Evolutionary conservation across 2,113 vertebrate species (phyloP), one percentile per base, ranked within the genome.

Genomic region (Rhinichthys klamathensis): DNA sequence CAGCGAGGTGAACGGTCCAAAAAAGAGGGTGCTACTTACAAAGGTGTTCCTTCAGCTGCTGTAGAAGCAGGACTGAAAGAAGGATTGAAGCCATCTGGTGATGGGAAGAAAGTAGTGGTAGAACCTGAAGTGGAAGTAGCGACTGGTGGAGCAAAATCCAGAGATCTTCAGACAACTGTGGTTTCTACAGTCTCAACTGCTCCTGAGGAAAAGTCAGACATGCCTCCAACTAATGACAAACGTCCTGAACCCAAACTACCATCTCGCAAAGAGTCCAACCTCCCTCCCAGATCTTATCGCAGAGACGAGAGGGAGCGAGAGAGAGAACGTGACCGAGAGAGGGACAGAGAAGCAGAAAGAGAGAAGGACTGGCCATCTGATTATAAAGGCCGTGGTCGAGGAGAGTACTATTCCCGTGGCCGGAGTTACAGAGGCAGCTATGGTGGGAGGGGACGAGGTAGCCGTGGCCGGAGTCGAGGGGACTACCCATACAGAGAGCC

Each of bases 361-460:
- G 98, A 99, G 0, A 93, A 95, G 84, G 97, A 99, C 78, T 99
- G 97, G 97, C 96, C 96, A 38, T 89, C 93, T 38, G 98, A 99
- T 4, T 98, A 97, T 83, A 95, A 98, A 90, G 97, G 96, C 13
- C 95, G 98, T 25, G 98, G 98, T 25, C 94, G 98, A 23, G 98
- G 98, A 0, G 98, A 99, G 83, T 99, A 99, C 93, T 99, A 99
- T 70, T 97, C 98, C 0, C 96, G 98, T 89, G 98, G 98, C 4
- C 95, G 98, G 35, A 99, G 98, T 92, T 99, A 97, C 44, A 92
- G 98, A 73, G 98, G 98, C 54, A 97, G 96, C 18, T 99, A 99
- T 0, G 94, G 97, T 18, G 98, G 98, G 2, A 94, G 98, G 12
- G 94, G 95, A 46, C 92, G 98, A 51, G 97, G 97, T 2, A 94